These are phyloP conservation scores for Moxostoma hubbsi DNA, from an alignment of 2,797 vertebrate species.

Conservation along the genomic window DNA sequence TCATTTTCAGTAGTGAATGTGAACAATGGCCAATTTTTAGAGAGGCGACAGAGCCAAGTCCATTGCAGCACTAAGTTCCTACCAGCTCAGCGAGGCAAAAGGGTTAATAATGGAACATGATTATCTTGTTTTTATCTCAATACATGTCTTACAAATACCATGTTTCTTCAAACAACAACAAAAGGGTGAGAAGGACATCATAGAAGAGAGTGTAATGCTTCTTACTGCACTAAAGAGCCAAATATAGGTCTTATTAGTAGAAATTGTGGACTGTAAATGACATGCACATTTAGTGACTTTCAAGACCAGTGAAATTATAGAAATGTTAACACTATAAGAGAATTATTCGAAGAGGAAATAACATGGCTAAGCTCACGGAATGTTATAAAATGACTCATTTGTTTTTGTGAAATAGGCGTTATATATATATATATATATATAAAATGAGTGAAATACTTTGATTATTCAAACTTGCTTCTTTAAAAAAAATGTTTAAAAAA, in stretches of 20 bases:
- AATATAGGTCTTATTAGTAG: constrained; percentile 35
- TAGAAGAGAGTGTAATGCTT: constrained; percentile 12
- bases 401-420: too few relatives aligned
- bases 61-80: not conserved
- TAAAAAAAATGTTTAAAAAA: not conserved
- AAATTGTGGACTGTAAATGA: constrained; percentile 28
- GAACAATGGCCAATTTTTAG: not conserved
- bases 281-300: constrained; percentile 30
- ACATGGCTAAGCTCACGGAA: not conserved
- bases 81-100: not conserved
- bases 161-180: not conserved
- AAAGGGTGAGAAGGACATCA: constrained; percentile 1
- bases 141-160: not conserved
- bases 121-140: not conserved
- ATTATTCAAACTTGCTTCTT: constrained; percentile 1
- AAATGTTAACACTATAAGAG: not conserved
- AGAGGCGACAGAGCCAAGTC: not conserved
- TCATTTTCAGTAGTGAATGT: not conserved
- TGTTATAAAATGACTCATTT: not conserved
- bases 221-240: constrained; percentile 38
- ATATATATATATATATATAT: too few relatives aligned
- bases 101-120: not conserved
- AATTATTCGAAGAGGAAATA: not conserved
- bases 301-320: constrained; percentile 25
- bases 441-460: too few relatives aligned